Conservation (phyloP, 2,888 invertebrate genomes). For the Frankliniella intonsa region DNA sequence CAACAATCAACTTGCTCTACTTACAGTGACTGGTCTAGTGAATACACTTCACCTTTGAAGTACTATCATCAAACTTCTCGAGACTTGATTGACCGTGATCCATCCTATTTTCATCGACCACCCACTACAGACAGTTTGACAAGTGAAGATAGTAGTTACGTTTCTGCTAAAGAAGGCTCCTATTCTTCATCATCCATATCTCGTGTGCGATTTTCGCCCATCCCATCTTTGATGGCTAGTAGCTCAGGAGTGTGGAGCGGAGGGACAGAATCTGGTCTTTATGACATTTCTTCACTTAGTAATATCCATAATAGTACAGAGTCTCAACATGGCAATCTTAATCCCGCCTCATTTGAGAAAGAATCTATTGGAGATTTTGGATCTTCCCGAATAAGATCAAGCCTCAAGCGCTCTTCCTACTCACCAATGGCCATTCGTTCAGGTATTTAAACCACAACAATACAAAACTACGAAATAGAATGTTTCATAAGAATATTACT, state of each 20-base stretch:
- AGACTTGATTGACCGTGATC: not conserved
- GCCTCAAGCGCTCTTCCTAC: constrained; percentile 68
- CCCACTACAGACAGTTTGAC: constrained; percentile 79
- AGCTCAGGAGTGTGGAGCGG: constrained; percentile 27
- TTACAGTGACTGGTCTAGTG: constrained; percentile 7
- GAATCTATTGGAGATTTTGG: not conserved
- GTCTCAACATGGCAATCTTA: not conserved
- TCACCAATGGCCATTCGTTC: constrained; percentile 38
- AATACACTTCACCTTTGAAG: not conserved
- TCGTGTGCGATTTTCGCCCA: constrained; percentile 73
- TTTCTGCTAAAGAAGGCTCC: constrained; percentile 73
- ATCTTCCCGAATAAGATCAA: constrained; percentile 59
- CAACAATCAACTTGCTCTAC: not conserved
- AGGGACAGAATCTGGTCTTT: constrained; percentile 16
- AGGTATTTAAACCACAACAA: not conserved
- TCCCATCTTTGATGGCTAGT: constrained; percentile 48
- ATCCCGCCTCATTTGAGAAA: not conserved
- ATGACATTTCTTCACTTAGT: constrained; percentile 2
- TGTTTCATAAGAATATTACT: not conserved
- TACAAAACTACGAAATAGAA: not conserved
- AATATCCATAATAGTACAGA: not conserved
- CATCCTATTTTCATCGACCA: constrained; percentile 46
- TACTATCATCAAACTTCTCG: not conserved
- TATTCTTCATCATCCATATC: constrained; percentile 64
- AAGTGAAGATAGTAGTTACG: constrained; percentile 83